Evolutionary conservation across 2,888 invertebrate species (phyloP).

Genomic region (Tetropium fuscum): DNA sequence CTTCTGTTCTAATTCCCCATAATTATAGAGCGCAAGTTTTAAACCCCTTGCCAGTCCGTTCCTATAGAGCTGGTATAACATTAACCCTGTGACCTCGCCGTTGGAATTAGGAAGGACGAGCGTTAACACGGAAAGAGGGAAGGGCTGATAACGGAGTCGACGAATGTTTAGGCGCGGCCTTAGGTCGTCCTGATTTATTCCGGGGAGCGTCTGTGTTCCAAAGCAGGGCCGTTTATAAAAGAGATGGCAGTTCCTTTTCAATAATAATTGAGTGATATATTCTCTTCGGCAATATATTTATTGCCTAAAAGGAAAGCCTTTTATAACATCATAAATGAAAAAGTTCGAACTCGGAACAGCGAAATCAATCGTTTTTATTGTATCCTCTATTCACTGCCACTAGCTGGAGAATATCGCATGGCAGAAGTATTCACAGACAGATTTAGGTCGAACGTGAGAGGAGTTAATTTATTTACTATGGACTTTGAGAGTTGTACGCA

Average conservation of each 20-base stretch:
- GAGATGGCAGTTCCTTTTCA: not conserved
- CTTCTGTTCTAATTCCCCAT: too few relatives aligned
- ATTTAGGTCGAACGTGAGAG: too few relatives aligned
- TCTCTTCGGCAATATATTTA: not conserved
- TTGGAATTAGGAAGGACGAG: conserved; percentile 2
- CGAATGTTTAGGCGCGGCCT: not conserved
- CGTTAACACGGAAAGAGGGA: conserved; percentile 1
- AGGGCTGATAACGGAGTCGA: not conserved
- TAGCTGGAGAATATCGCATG: too few relatives aligned
- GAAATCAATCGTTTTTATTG: too few relatives aligned
- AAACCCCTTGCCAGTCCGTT: not conserved
- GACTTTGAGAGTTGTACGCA: too few relatives aligned
- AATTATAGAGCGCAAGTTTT: conserved; percentile 2
- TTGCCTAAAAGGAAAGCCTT: too few relatives aligned
- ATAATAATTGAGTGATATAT: too few relatives aligned
- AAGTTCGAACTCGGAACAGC: too few relatives aligned
- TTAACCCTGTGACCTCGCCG: conserved; percentile 13
- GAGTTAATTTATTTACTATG: too few relatives aligned
- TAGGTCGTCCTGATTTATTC: conserved; percentile 1
- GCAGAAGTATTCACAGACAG: too few relatives aligned
- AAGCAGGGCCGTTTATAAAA: not conserved
- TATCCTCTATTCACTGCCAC: too few relatives aligned
- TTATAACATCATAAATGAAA: too few relatives aligned
- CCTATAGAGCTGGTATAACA: not conserved
- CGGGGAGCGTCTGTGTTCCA: not conserved